phyloP scores from a whole-genome alignment of 2,888 invertebrate genomes.

The Physocephala rufipes region DNA sequence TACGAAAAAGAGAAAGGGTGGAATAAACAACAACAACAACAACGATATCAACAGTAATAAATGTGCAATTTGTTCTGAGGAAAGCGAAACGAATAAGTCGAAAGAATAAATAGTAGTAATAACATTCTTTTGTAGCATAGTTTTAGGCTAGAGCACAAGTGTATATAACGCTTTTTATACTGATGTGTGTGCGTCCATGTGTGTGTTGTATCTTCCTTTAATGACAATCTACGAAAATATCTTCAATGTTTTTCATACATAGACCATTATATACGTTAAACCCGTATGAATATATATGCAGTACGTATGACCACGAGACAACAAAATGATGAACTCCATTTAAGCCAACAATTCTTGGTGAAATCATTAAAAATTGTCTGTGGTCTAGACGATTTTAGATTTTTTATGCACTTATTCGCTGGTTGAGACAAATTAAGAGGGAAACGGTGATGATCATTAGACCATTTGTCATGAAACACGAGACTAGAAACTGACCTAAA shows the following conservation, averaged over 20 bases:
- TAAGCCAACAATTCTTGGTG: background rate
- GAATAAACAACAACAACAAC: constrained; percentile 5
- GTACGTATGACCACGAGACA: background rate
- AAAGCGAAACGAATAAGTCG: background rate
- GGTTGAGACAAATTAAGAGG: background rate
- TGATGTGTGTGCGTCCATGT: background rate
- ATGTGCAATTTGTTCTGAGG: background rate
- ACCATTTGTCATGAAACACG: too few species aligned
- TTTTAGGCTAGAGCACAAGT: background rate
- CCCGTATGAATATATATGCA: background rate
- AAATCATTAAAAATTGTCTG: background rate
- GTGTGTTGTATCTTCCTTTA: too few species aligned
- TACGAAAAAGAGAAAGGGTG: too few species aligned
- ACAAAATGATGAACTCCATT: too few species aligned
- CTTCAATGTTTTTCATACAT: background rate
- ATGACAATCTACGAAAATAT: too few species aligned
- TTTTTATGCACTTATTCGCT: background rate
- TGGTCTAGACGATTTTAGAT: background rate
- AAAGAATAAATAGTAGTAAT: background rate
- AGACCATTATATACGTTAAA: background rate
- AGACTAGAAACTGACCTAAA: too few species aligned
- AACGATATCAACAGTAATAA: background rate
- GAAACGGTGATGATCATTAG: too few species aligned
- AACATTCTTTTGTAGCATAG: too few species aligned
- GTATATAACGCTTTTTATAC: background rate